Conservation (phyloP, 2,888 invertebrate genomes). For the Terebella lapidaria region DNA sequence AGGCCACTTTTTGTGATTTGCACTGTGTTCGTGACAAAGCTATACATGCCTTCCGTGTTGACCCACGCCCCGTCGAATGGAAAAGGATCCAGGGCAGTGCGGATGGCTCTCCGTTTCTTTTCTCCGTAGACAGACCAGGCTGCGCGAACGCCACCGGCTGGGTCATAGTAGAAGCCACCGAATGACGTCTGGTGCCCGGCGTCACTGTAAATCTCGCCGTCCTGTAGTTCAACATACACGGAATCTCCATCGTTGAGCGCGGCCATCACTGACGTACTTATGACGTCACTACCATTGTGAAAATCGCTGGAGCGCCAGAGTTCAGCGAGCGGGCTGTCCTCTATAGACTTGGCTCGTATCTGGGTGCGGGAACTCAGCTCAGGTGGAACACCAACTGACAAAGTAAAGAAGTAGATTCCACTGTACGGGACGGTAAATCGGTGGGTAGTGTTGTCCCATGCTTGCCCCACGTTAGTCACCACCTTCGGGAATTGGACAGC, state of each 20-base stretch:
- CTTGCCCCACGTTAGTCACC: neutral
- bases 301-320: neutral
- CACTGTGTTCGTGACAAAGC: neutral
- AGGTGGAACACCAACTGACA: neutral
- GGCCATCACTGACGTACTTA: neutral
- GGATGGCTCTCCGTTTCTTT: neutral
- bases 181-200: neutral
- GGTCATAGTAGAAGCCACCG: neutral
- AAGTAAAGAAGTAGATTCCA: neutral
- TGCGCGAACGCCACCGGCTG: neutral
- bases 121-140: neutral
- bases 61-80: neutral
- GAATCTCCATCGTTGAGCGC: neutral
- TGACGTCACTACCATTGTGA: neutral
- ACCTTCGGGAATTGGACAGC: neutral
- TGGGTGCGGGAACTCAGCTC: neutral
- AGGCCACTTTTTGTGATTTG: neutral
- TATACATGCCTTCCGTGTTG: neutral
- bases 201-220: neutral
- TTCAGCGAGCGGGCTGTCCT: neutral
- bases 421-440: neutral
- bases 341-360: neutral
- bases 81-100: neutral
- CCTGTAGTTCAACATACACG: neutral
- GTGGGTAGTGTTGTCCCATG: neutral